These are phyloP conservation scores for Spatulosminthurus flaviceps DNA, from an alignment of 2,888 invertebrate species.

Conservation along the genomic window DNA sequence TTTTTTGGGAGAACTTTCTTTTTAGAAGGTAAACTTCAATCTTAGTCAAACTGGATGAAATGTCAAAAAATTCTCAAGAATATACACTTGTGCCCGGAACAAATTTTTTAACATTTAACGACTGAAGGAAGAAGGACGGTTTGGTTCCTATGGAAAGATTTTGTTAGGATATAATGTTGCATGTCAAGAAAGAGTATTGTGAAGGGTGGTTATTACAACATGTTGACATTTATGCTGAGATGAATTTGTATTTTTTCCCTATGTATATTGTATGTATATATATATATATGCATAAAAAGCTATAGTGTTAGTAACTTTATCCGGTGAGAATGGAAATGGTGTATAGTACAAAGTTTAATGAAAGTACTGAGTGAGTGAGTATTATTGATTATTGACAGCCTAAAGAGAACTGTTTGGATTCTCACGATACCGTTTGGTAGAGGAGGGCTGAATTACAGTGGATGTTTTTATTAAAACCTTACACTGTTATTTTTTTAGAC, in stretches of 20 bases:
- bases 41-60: slow-evolving; percentile 13
- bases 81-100: neutral
- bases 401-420: neutral
- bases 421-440: too few relatives aligned
- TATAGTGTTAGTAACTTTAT: too few relatives aligned
- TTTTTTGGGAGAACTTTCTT: neutral
- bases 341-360: slow-evolving; percentile 10
- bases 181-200: too few relatives aligned
- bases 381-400: neutral
- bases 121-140: neutral
- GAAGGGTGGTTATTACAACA: neutral
- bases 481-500: neutral
- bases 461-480: neutral
- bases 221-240: neutral
- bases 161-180: too few relatives aligned
- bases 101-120: neutral
- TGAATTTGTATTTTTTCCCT: neutral
- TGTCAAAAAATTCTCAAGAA: neutral
- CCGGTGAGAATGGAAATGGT: too few relatives aligned
- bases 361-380: neutral
- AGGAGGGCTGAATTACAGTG: neutral
- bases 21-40: slow-evolving; percentile 1
- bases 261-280: too few relatives aligned
- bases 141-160: neutral
- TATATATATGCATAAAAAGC: too few relatives aligned